Evolutionary conservation across 2,797 vertebrate genomes (phyloP).

Genomic region (Pipistrellus nathusii): DNA sequence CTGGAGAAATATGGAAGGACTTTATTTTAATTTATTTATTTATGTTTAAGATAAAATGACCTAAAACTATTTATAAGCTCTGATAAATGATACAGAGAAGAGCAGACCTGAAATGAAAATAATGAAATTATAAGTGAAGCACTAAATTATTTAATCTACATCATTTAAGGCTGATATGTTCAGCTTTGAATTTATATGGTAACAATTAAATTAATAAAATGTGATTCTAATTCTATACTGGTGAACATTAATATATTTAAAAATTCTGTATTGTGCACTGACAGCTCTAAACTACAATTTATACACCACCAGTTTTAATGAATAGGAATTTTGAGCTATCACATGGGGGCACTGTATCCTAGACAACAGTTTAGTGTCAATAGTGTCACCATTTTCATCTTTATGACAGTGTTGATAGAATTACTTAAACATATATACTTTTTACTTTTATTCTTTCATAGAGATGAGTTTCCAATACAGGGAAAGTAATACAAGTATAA

Average conservation of each 20-base stretch:
- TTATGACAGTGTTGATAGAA: neutral
- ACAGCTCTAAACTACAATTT: neutral
- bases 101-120: neutral
- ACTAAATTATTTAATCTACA: conserved; percentile 14
- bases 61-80: conserved; percentile 11
- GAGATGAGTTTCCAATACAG: neutral
- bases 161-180: neutral
- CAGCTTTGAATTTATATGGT: conserved; percentile 47
- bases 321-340: conserved; percentile 53
- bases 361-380: conserved; percentile 32
- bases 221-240: neutral
- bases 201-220: conserved; percentile 37
- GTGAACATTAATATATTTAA: neutral
- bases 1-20: conserved; percentile 19
- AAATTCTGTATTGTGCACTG: neutral
- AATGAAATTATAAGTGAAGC: conserved; percentile 39
- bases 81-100: neutral
- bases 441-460: conserved; percentile 2
- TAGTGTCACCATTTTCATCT: neutral
- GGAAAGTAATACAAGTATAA: neutral
- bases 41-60: conserved; percentile 5
- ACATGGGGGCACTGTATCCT: conserved; percentile 58
- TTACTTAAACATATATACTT: neutral
- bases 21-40: neutral
- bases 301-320: neutral